phyloP scores from a whole-genome alignment of 2,888 invertebrate species.

The Clistopyga incitator region DNA sequence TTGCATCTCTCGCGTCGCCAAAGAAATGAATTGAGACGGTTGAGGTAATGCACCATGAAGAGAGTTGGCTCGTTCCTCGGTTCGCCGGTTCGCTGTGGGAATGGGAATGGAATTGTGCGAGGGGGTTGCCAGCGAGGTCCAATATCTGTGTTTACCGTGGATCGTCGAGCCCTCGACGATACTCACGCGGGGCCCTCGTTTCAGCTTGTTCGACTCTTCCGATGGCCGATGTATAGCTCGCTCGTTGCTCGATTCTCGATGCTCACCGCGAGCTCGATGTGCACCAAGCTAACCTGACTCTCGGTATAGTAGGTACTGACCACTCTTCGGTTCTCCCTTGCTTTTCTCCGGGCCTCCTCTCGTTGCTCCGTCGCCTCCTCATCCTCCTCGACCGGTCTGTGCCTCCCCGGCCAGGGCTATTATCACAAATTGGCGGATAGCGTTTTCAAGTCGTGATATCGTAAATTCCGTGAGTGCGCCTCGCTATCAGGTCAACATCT shows the following conservation, averaged over 20 bases:
- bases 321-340: slow-evolving; percentile 41
- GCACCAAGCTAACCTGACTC: slow-evolving; percentile 37
- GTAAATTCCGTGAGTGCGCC: slow-evolving; percentile 71
- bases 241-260: slow-evolving; percentile 59
- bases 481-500: slow-evolving; percentile 73
- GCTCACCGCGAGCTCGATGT: slow-evolving; percentile 43
- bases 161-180: slow-evolving; percentile 52
- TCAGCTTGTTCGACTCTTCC: slow-evolving; percentile 58
- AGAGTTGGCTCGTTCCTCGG: slow-evolving; percentile 12
- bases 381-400: slow-evolving; percentile 57
- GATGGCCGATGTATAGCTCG: slow-evolving; percentile 37
- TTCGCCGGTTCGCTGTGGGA: slow-evolving; percentile 48
- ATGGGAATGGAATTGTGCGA: slow-evolving; percentile 65
- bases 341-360: slow-evolving; percentile 49
- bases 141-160: slow-evolving; percentile 68
- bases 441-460: slow-evolving; percentile 75
- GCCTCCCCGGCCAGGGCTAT: slow-evolving; percentile 67
- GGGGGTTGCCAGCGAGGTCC: slow-evolving; percentile 47
- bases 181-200: slow-evolving; percentile 48
- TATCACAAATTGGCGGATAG: slow-evolving; percentile 76
- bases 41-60: slow-evolving; percentile 25
- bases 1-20: slow-evolving; percentile 8
- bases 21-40: slow-evolving; percentile 63
- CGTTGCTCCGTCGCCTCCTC: slow-evolving; percentile 51
- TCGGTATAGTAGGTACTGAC: slow-evolving; percentile 28